phyloP scores from a whole-genome alignment of 2,888 invertebrate species.

The Dione vanillae region DNA sequence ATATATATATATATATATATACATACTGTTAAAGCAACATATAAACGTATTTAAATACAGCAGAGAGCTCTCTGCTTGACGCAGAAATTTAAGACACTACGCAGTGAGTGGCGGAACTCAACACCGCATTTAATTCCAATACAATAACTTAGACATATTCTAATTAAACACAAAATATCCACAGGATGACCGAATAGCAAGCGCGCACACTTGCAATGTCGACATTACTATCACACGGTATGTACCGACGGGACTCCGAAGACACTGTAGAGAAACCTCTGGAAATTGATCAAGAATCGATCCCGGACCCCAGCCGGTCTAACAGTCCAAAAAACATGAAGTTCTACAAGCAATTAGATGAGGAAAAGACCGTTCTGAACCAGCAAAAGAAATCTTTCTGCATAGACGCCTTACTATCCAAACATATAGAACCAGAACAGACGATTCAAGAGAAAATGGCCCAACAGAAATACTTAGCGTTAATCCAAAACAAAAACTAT shows the following conservation, averaged over 20 bases:
- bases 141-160: not conserved
- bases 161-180: slow-evolving; percentile 2
- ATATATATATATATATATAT: too few relatives aligned
- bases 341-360: slow-evolving; percentile 61
- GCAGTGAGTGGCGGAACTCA: too few relatives aligned
- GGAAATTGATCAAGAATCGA: slow-evolving; percentile 72
- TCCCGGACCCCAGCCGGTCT: slow-evolving; percentile 65
- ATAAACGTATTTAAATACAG: too few relatives aligned
- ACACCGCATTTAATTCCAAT: too few relatives aligned
- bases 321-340: slow-evolving; percentile 75
- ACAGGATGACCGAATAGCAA: slow-evolving; percentile 49
- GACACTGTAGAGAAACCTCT: slow-evolving; percentile 63
- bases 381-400: slow-evolving; percentile 91
- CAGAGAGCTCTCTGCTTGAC: too few relatives aligned
- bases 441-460: slow-evolving; percentile 68
- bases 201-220: slow-evolving; percentile 52
- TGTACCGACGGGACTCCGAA: slow-evolving; percentile 66
- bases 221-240: slow-evolving; percentile 58
- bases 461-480: slow-evolving; percentile 71
- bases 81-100: too few relatives aligned
- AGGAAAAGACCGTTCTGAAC: slow-evolving; percentile 72
- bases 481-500: slow-evolving; percentile 75
- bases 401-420: slow-evolving; percentile 93
- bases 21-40: too few relatives aligned
- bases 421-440: slow-evolving; percentile 66